Percentiles rank a stretch among this genome's conserved stretches.
These are phyloP conservation scores for Drosophila rufa DNA, from an alignment of 1,140 invertebrate genomes.

Conservation along the genomic window DNA sequence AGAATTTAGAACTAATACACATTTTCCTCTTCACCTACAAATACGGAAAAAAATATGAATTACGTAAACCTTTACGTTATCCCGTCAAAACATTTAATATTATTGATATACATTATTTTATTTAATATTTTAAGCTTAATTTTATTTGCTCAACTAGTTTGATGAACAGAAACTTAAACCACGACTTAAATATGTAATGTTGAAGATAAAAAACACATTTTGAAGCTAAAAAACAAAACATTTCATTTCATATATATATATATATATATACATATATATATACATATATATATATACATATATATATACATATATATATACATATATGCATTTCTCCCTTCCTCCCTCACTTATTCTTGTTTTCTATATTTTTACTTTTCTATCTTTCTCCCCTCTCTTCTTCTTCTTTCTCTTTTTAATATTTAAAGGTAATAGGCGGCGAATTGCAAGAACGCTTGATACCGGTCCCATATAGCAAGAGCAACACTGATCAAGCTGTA, in stretches of 20 bases:
- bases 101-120: neutral
- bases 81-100: too few relatives aligned
- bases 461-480: constrained; percentile 99
- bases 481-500: constrained; percentile 99
- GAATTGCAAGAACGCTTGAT: constrained; percentile 99
- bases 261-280: constrained; percentile 1
- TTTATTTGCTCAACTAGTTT: constrained; percentile 1
- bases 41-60: neutral
- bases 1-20: neutral
- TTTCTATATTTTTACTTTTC: constrained; percentile 70
- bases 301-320: neutral
- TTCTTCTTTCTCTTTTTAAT: constrained; percentile 59
- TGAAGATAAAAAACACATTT: neutral
- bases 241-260: neutral
- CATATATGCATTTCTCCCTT: constrained; percentile 56
- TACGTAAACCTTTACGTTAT: neutral
- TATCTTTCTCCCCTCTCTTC: constrained; percentile 41
- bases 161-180: neutral
- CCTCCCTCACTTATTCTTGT: constrained; percentile 63
- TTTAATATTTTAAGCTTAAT: neutral
- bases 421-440: constrained; percentile 97
- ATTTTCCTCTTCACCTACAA: neutral
- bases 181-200: neutral
- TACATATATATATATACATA: neutral
- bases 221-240: neutral